These are phyloP conservation scores for Cordilura impudica DNA, from an alignment of 2,888 invertebrate genomes.

Conservation along the genomic window DNA sequence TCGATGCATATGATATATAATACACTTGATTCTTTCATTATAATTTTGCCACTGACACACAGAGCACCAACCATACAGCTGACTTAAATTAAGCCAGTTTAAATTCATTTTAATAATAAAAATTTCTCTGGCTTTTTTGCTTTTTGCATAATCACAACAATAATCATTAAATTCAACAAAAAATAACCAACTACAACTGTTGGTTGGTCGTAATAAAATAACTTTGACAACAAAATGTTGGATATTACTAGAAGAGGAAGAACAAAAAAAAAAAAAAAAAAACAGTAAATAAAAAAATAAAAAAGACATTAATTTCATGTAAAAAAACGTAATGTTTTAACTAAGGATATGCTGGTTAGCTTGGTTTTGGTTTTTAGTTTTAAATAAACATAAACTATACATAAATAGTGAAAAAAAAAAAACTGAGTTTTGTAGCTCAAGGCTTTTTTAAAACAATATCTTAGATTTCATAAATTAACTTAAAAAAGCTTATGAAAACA, in stretches of 20 bases:
- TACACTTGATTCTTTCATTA: not conserved
- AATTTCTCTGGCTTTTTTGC: not conserved
- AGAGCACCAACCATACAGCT: not conserved
- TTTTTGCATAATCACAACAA: slow-evolving; percentile 45
- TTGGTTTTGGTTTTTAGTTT: slow-evolving; percentile 23
- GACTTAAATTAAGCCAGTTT: slow-evolving; percentile 1
- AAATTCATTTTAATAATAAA: slow-evolving; percentile 7
- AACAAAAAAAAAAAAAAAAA: not conserved
- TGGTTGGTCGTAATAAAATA: slow-evolving; percentile 4
- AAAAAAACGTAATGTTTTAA: slow-evolving; percentile 48
- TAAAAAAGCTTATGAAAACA: slow-evolving; percentile 3
- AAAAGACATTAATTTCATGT: too few relatives aligned
- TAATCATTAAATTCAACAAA: slow-evolving; percentile 48
- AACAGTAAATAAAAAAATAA: not conserved
- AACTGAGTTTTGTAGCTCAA: slow-evolving; percentile 4
- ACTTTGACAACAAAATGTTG: slow-evolving; percentile 28
- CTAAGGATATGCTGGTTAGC: slow-evolving; percentile 29
- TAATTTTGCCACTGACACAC: not conserved
- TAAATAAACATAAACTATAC: slow-evolving; percentile 18
- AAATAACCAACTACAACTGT: slow-evolving; percentile 17
- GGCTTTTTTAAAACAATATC: slow-evolving; percentile 1
- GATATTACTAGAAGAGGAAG: slow-evolving; percentile 4
- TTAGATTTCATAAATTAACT: slow-evolving; percentile 45
- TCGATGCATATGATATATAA: not conserved
- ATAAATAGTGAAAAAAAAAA: slow-evolving; percentile 29